Evolutionary conservation across 2,888 invertebrate genomes (phyloP).

Genomic region (Amblyjoppa fuscipennis): DNA sequence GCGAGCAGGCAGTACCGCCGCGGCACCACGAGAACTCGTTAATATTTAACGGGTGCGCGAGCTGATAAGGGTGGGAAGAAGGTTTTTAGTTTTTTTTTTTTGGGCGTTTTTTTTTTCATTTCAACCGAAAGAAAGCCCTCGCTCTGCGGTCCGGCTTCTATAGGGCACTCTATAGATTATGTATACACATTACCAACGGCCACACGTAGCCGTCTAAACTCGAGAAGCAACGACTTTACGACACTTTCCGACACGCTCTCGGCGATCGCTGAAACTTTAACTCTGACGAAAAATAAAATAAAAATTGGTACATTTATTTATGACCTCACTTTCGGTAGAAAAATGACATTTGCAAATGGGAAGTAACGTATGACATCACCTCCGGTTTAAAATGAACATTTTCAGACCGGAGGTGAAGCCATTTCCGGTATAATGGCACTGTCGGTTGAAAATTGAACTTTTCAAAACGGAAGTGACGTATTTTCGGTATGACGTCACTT

Average conservation of each 20-base stretch:
- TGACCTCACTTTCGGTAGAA: too few species aligned
- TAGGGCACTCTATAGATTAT: conserved; percentile 26
- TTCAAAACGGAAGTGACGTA: too few species aligned
- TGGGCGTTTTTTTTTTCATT: conserved; percentile 12
- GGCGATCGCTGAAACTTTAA: conserved; percentile 30
- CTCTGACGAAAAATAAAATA: conserved; percentile 9
- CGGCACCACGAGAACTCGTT: conserved; percentile 48
- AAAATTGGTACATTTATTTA: too few species aligned
- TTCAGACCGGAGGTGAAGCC: too few species aligned
- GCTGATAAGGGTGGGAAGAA: conserved; percentile 39
- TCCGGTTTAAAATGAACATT: too few species aligned
- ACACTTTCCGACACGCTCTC: conserved; percentile 43
- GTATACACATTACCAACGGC: conserved; percentile 24
- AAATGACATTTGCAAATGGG: too few species aligned
- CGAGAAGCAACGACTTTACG: conserved; percentile 30
- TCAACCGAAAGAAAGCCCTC: conserved; percentile 31
- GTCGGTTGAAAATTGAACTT: too few species aligned
- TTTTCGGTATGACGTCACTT: too few species aligned
- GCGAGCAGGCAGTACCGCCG: conserved; percentile 28
- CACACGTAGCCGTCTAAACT: conserved; percentile 5
- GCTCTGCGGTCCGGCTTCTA: conserved; percentile 23
- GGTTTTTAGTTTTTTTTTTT: conserved; percentile 30
- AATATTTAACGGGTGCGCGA: conserved; percentile 57
- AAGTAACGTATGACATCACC: too few species aligned
- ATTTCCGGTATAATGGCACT: too few species aligned